phyloP scores from a whole-genome alignment of 2,113 vertebrate genomes.

The Istiophorus platypterus region DNA sequence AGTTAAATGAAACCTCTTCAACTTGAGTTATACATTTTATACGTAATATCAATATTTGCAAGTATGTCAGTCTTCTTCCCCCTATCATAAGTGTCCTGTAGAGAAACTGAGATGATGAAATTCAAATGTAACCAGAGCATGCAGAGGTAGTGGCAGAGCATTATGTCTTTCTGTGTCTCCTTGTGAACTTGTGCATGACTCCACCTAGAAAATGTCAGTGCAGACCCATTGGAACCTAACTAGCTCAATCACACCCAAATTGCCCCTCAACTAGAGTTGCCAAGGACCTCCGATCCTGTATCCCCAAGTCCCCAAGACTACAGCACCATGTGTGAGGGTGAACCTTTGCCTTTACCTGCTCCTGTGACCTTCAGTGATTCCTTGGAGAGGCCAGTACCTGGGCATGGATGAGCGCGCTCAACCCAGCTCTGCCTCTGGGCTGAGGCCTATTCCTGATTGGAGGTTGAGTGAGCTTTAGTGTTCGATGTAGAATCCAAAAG shows the following conservation, averaged over 20 bases:
- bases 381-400: constrained; percentile 42
- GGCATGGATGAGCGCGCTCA: constrained; percentile 48
- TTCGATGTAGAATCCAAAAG: not conserved
- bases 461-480: constrained; percentile 48
- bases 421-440: constrained; percentile 18
- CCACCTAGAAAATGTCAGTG: constrained; percentile 25
- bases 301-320: constrained; percentile 44
- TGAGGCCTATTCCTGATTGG: constrained; percentile 17
- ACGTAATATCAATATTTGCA: not conserved
- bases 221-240: constrained; percentile 32
- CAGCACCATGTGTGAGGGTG: constrained; percentile 56
- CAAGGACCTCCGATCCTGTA: constrained; percentile 38
- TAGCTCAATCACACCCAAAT: constrained; percentile 41
- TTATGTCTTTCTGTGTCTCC: not conserved
- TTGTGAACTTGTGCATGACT: constrained; percentile 32
- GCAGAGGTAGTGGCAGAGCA: not conserved
- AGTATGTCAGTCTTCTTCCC: not conserved
- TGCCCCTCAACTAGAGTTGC: constrained; percentile 37
- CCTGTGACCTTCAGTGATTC: constrained; percentile 62
- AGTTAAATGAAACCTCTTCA: not conserved
- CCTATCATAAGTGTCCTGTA: not conserved
- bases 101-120: not conserved
- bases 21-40: not conserved
- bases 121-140: not conserved
- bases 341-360: constrained; percentile 54